Percentiles rank a stretch among this genome's conserved stretches.
Evolutionary conservation across 2,888 invertebrate genomes (phyloP).

Genomic region (Seira ritae): DNA sequence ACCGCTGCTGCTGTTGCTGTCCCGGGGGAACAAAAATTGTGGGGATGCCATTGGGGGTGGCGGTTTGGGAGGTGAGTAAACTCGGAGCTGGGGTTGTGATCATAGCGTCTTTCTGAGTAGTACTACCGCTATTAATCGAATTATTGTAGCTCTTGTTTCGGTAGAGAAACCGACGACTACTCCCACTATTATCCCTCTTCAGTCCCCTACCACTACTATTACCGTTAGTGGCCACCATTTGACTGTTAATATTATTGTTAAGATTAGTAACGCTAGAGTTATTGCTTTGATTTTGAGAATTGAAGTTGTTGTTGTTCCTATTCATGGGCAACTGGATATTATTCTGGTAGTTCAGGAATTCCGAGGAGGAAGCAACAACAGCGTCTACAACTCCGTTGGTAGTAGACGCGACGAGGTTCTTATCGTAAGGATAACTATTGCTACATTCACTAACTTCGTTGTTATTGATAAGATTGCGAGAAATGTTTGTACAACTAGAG

Average conservation of each 20-base stretch:
- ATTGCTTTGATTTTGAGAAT: slow-evolving; percentile 56
- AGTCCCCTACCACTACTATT: slow-evolving; percentile 19
- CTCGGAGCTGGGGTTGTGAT: slow-evolving; percentile 25
- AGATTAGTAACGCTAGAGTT: slow-evolving; percentile 54
- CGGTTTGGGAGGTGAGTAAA: slow-evolving; percentile 1
- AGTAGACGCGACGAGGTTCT: too few relatives aligned
- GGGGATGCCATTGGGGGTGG: slow-evolving; percentile 40
- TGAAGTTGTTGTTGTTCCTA: slow-evolving; percentile 13
- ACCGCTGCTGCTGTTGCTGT: slow-evolving; percentile 51
- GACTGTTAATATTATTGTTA: slow-evolving; percentile 44
- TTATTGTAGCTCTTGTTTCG: slow-evolving; percentile 30
- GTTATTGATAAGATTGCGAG: too few relatives aligned
- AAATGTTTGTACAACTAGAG: too few relatives aligned
- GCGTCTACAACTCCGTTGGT: background rate
- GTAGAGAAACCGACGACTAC: slow-evolving; percentile 17
- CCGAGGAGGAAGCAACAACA: slow-evolving; percentile 35
- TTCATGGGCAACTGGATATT: slow-evolving; percentile 28
- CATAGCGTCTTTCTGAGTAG: slow-evolving; percentile 30
- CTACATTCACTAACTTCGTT: too few relatives aligned
- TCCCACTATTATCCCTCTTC: too few relatives aligned
- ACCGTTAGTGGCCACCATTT: slow-evolving; percentile 24
- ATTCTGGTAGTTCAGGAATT: slow-evolving; percentile 25
- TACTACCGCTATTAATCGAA: slow-evolving; percentile 41
- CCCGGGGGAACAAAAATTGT: slow-evolving; percentile 51
- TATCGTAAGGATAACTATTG: too few relatives aligned